phyloP scores from a whole-genome alignment of 2,113 vertebrate species.

The Pteruthius melanotis region DNA sequence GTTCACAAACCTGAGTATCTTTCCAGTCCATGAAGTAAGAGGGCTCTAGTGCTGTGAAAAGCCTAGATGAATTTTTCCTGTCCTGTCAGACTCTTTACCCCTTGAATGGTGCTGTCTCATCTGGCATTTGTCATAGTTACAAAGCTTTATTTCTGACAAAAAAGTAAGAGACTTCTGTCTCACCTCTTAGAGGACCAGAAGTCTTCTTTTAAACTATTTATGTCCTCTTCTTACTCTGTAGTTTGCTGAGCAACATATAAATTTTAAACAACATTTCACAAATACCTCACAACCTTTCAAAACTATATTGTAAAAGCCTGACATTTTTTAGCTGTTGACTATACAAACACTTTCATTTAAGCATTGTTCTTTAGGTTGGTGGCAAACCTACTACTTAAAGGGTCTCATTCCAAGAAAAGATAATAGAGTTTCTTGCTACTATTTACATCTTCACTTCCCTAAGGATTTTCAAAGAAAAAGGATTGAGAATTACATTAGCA shows the following conservation, averaged over 20 bases:
- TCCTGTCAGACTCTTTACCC: not conserved
- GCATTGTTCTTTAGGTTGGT: not conserved
- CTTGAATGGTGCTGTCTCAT: not conserved
- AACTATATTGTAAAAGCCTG: not conserved
- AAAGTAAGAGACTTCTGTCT: conserved; percentile 8
- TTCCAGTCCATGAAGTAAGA: not conserved
- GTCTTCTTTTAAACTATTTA: not conserved
- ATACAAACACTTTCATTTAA: not conserved
- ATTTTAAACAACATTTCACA: not conserved
- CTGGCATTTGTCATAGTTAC: not conserved
- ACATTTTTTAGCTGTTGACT: not conserved
- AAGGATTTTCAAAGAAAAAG: not conserved
- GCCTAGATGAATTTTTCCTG: not conserved
- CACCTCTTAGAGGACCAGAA: not conserved
- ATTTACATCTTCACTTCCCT: not conserved
- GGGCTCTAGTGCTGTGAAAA: not conserved
- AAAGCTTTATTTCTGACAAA: not conserved
- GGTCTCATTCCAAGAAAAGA: not conserved
- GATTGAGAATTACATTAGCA: not conserved
- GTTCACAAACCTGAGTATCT: not conserved
- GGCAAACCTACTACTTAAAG: not conserved
- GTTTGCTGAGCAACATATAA: not conserved
- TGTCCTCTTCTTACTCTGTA: not conserved
- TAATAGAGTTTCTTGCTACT: not conserved
- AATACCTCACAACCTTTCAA: not conserved